These are phyloP conservation scores for Sesamia inferens DNA, from an alignment of 2,888 invertebrate species.

Conservation along the genomic window DNA sequence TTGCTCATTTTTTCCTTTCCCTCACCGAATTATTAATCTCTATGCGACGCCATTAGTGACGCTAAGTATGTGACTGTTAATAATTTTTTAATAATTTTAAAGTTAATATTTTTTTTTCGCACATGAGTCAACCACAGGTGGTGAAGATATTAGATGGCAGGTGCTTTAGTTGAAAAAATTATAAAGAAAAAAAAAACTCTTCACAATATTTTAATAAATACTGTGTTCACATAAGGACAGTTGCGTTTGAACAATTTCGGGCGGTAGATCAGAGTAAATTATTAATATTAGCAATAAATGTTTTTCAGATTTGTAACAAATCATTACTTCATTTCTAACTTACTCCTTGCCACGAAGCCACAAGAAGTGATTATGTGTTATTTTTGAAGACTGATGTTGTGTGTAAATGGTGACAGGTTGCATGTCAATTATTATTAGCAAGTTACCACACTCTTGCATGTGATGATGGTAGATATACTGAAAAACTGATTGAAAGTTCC, in stretches of 20 bases:
- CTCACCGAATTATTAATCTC: slow-evolving; percentile 19
- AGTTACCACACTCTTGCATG: background rate
- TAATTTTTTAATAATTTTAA: too few species aligned
- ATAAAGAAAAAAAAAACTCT: too few species aligned
- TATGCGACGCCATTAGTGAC: slow-evolving; percentile 9
- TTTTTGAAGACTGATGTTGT: slow-evolving; percentile 3
- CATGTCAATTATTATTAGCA: slow-evolving; percentile 14
- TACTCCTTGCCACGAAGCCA: slow-evolving; percentile 6
- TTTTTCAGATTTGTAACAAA: background rate
- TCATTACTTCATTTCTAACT: background rate
- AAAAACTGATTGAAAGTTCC: too few species aligned
- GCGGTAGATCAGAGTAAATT: too few species aligned
- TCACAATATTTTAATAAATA: too few species aligned
- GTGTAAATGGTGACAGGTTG: slow-evolving; percentile 7
- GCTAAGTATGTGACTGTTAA: slow-evolving; percentile 26
- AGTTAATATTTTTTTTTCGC: too few species aligned
- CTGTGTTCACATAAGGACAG: too few species aligned
- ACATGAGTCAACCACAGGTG: too few species aligned
- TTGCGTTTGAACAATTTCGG: background rate
- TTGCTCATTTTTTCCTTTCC: slow-evolving; percentile 30
- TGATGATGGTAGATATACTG: background rate
- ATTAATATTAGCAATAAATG: background rate
- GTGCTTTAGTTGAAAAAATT: too few species aligned
- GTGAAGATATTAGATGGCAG: too few species aligned
- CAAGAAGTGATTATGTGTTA: slow-evolving; percentile 13